Base-by-base conservation (phyloP, 2,888 invertebrate genomes). In the Volucella inflata region DNA sequence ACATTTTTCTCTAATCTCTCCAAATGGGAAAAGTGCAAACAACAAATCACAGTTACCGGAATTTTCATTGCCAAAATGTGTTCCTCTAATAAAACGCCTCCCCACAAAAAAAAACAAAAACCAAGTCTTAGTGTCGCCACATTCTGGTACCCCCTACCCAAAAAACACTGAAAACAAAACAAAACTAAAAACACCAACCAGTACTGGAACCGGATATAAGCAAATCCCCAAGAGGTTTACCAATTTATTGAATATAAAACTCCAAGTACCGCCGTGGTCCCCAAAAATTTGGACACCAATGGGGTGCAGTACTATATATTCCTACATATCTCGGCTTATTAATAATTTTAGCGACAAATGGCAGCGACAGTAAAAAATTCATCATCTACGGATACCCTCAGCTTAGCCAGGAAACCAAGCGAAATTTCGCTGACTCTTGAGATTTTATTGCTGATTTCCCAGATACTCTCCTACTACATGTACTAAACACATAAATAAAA, bases 301-400 rank as follows among this genome's bases (percentile, higher is more conserved):
- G 40, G 71, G 48, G 21, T 42, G 12, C 11, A 21, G 11, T 30
- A n/a, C n/a, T n/a, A n/a, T n/a, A 30, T 21, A 2, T 2, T 21
- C 21, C 3, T 21, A 21, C 3, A 21, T 30, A 30, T 30, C 16
- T 12, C 42, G 44, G 64, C 57, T 84, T 79, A 79, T 84, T 84
- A 84, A 79, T 84, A 84, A 79, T 84, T 84, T 68, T 64, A 75
- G 79, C 79, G 83, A 70, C 83, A 84, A 84, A 79, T 79, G 72
- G 74, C 74, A 57, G 50, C 40, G 64, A 84, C 65, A 79, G 64
- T 75, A 79, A 79, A 78, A 79, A 78, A 74, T 83, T 68, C 72
- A 72, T 79, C 83, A 83, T 72, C 36, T 55, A 30, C 30, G 30
- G 30, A 30, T 30, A 30, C 30, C 57, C 38, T n/a, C 14, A 38